Conservation (phyloP, 35 echinoderm and acorn worm genomes). For the Acanthaster planci region DNA sequence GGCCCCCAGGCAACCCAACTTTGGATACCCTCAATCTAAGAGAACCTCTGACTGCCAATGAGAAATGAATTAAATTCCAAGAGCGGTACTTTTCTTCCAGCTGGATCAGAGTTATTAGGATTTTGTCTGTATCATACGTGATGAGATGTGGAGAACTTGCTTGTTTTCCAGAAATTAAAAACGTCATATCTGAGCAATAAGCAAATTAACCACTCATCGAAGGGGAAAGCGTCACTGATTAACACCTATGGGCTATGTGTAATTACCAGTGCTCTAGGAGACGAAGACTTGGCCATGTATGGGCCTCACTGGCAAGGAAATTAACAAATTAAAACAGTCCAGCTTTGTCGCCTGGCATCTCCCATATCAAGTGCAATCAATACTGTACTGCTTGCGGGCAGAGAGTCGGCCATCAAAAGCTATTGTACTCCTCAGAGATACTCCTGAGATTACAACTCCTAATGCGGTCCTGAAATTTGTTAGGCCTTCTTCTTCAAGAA, state of each 20-base stretch:
- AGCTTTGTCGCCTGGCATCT: conserved; percentile 38
- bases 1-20: conserved; percentile 10
- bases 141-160: conserved; percentile 16
- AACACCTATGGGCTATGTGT: conserved; percentile 47
- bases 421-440: conserved; percentile 19
- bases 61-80: conserved; percentile 51
- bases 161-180: conserved; percentile 55
- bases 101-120: conserved; percentile 41
- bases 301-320: conserved; percentile 21
- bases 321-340: conserved; percentile 59
- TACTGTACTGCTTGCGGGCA: conserved; percentile 16
- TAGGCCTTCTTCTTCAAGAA: conserved; percentile 17
- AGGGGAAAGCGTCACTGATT: conserved; percentile 26
- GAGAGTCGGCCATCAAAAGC: conserved; percentile 40
- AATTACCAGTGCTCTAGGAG: conserved; percentile 46
- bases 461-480: conserved; percentile 38
- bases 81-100: conserved; percentile 8
- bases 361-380: conserved; percentile 43
- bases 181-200: conserved; percentile 41
- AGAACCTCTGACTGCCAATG: conserved; percentile 19
- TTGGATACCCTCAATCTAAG: conserved; percentile 35
- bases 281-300: not conserved
- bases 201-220: conserved; percentile 42
- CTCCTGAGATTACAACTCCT: conserved; percentile 23
- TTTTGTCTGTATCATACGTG: conserved; percentile 6